Evolutionary conservation across 2,797 vertebrate genomes (phyloP).

Genomic region (Phalanger gymnotis): DNA sequence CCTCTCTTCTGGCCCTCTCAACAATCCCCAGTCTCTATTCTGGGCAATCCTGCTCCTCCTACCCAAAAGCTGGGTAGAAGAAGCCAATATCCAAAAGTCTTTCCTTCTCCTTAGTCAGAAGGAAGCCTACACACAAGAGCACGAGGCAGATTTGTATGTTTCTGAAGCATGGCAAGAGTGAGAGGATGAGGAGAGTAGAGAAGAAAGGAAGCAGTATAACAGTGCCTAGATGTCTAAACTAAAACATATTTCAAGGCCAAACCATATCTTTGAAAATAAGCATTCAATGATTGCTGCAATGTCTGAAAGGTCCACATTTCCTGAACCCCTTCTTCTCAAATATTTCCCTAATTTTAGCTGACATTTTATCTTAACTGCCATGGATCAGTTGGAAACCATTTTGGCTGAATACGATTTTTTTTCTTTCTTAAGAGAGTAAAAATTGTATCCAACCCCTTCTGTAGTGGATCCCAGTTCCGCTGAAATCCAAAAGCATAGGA

Average conservation of each 20-base stretch:
- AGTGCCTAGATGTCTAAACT: background rate
- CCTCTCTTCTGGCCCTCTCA: background rate
- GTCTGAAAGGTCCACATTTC: no score
- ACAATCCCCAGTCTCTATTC: background rate
- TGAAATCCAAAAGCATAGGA: background rate
- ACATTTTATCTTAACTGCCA: background rate
- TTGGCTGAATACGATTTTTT: background rate
- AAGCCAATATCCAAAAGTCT: background rate
- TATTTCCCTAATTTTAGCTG: background rate
- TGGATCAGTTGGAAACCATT: background rate
- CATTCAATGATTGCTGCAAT: background rate
- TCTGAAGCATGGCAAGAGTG: background rate
- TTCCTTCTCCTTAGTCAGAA: background rate
- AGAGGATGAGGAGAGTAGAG: background rate
- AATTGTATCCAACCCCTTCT: background rate
- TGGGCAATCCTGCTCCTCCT: no score
- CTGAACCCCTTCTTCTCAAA: background rate
- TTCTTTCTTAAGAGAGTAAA: no score
- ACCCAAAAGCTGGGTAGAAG: background rate
- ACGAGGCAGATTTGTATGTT: background rate
- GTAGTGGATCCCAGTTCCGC: background rate
- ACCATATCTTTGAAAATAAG: background rate
- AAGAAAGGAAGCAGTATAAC: background rate
- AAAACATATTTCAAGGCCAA: background rate
- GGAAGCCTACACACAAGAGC: background rate